These are phyloP conservation scores for Keiferia lycopersicella DNA, from an alignment of 2,888 invertebrate genomes.

Conservation along the genomic window DNA sequence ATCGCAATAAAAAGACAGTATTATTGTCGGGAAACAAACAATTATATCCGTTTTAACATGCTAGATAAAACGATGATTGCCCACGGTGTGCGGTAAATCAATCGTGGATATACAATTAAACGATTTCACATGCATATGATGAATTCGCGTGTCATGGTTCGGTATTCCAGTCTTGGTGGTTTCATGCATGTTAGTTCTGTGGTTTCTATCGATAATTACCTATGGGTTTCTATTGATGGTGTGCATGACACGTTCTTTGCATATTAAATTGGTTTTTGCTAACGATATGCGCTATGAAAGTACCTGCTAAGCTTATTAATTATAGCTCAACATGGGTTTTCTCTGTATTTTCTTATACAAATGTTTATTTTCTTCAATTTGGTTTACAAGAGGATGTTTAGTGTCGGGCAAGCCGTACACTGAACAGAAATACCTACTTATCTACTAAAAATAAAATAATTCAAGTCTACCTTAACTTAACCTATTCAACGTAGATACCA, in stretches of 20 bases:
- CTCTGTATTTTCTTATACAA: too few species aligned
- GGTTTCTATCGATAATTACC: constrained; percentile 23
- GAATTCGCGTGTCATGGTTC: constrained; percentile 44
- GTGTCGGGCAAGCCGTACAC: too few species aligned
- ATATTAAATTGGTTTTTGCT: background rate
- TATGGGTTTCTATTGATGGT: background rate
- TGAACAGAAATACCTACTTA: too few species aligned
- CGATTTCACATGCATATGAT: constrained; percentile 54
- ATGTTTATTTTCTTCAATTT: too few species aligned
- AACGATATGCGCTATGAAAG: too few species aligned
- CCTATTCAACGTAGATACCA: too few species aligned
- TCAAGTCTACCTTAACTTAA: too few species aligned
- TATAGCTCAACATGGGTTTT: too few species aligned
- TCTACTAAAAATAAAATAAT: too few species aligned
- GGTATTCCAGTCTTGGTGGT: constrained; percentile 7
- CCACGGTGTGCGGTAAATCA: constrained; percentile 43
- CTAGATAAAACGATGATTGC: constrained; percentile 36
- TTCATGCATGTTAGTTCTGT: constrained; percentile 27
- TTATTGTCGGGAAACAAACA: constrained; percentile 38
- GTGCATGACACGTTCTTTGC: background rate
- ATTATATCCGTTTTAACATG: constrained; percentile 39
- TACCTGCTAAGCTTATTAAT: too few species aligned
- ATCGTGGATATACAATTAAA: constrained; percentile 48
- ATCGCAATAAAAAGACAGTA: constrained; percentile 38
- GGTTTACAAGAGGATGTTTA: too few species aligned